Percentiles rank a stretch among this genome's conserved stretches.
These are phyloP conservation scores for Bos taurus DNA, from an alignment of 2,113 vertebrate genomes.

Conservation along the genomic window ARS-UCD2.0 NC_037342.1:80346501-80347000, in stretches of 20 bases:
- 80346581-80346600: accelerated
- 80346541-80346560: not conserved
- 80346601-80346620: not conserved
- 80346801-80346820: not conserved
- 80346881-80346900: not conserved
- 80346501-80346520: not conserved
- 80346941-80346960: not conserved
- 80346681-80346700: not conserved
- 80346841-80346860: not conserved
- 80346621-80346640: accelerated
- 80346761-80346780: not conserved
- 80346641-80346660: not conserved
- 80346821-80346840: not conserved
- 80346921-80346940: not conserved
- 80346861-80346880: not conserved
- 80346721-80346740: not conserved
- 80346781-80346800: not conserved
- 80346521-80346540: not conserved
- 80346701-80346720: not conserved
- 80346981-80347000: accelerated
- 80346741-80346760: not conserved
- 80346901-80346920: not conserved
- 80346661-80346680: not conserved
- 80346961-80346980: not conserved
- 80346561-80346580: not conserved